Conservation (phyloP, 2,888 invertebrate species). For the Ormyrus rosae region DNA sequence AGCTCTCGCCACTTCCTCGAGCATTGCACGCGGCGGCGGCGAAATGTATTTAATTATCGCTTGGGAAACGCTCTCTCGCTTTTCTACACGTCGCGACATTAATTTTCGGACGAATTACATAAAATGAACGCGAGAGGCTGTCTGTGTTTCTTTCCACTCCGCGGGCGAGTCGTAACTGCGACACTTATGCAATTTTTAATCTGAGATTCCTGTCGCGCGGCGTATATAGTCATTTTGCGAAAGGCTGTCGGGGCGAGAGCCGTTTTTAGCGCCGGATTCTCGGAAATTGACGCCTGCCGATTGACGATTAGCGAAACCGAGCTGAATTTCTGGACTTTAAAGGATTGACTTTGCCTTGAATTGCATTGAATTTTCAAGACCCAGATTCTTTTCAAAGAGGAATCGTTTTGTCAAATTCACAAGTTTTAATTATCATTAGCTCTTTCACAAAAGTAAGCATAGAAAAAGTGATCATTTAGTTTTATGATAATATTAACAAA, state of each 20-base stretch:
- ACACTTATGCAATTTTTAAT: conserved; percentile 17
- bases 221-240: conserved; percentile 4
- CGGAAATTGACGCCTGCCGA: not conserved
- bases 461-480: too few relatives aligned
- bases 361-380: not conserved
- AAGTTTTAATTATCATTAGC: too few relatives aligned
- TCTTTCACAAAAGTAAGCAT: too few relatives aligned
- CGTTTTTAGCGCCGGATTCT: conserved; percentile 19
- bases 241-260: not conserved
- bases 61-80: conserved; percentile 12
- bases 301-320: too few relatives aligned
- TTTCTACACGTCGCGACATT: conserved; percentile 12
- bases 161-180: not conserved
- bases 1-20: conserved; percentile 26
- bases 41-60: conserved; percentile 32
- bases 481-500: too few relatives aligned
- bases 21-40: not conserved
- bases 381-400: not conserved
- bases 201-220: conserved; percentile 8
- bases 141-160: not conserved
- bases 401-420: not conserved
- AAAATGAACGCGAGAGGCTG: conserved; percentile 24
- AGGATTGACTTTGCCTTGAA: conserved; percentile 8
- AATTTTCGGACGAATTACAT: conserved; percentile 32
- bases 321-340: conserved; percentile 9